Base-by-base conservation (phyloP, 2,888 invertebrate species). In the Exocentrus adspersus region DNA sequence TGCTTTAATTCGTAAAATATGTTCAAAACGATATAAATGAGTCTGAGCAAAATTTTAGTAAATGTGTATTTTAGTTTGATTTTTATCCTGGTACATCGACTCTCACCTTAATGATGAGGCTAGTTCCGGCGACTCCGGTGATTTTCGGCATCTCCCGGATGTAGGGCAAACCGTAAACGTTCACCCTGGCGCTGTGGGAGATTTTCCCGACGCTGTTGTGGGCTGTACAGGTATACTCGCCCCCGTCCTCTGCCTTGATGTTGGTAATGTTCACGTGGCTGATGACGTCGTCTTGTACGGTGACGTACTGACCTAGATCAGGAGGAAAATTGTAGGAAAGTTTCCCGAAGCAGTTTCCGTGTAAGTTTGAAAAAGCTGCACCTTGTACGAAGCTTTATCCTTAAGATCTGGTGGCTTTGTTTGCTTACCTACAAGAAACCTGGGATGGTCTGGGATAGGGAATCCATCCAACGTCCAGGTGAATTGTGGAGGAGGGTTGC, bases 401-500 rank as follows among this genome's bases (percentile, higher is more conserved):
- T n/a, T n/a, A n/a, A n/a, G n/a, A n/a, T n/a, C n/a, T n/a, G n/a
- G n/a, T n/a, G n/a, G n/a, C n/a, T n/a, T n/a, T n/a, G n/a, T n/a
- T n/a, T n/a, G n/a, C 72, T 67, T 48, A 71, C 75, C 95, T 62
- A 94, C 94, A 77, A 95, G 88, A 83, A 94, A 94, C 78, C 95
- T 92, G 77, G 83, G 84, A 79, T 83, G 84, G 68, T 82, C 82
- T 1, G 83, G 83, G 54, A 83, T 80, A 53, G 94, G 91, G 83
- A 94, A 94, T 48, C 94, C 94, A 80, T 95, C 95, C 70, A 95
- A 86, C 6, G 92, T 88, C 97, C 97, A 97, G 52, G 90, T 89
- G 83, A 97, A 94, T 81, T 93, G 92, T 2, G 97, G 97, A 52
- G 94, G 92, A 5, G 97, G 97, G 83, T 94, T 96, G 52, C 97